Evolutionary conservation across 2,888 invertebrate genomes (phyloP).

Genomic region (Ctena decussata): DNA sequence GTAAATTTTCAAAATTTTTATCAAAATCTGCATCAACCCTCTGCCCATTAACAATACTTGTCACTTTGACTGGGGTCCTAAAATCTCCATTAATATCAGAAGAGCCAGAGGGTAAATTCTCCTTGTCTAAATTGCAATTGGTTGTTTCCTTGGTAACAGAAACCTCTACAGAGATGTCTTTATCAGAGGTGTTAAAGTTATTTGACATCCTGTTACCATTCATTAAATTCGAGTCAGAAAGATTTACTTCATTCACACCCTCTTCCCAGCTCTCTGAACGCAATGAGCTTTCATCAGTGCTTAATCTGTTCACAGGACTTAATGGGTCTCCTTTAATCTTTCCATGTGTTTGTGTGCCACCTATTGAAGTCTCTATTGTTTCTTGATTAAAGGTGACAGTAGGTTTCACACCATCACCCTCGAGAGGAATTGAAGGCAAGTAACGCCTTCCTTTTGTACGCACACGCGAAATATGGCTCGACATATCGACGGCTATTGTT

Average conservation of each 20-base stretch:
- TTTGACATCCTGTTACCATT: background rate
- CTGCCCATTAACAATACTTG: background rate
- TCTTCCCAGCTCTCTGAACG: constrained; percentile 33
- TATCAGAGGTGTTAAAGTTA: background rate
- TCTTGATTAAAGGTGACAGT: constrained; percentile 80
- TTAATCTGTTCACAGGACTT: constrained; percentile 55
- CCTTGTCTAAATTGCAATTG: constrained; percentile 50
- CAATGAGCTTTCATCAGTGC: constrained; percentile 43
- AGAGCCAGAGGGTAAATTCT: constrained; percentile 32
- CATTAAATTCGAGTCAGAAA: background rate
- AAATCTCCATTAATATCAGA: background rate
- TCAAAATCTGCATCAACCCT: background rate
- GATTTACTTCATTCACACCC: background rate
- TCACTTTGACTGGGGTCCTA: background rate
- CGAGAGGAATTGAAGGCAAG: constrained; percentile 67
- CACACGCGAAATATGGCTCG: background rate
- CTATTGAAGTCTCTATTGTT: constrained; percentile 83
- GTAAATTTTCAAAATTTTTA: constrained; percentile 5
- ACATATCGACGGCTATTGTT: background rate
- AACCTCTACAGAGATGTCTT: constrained; percentile 52
- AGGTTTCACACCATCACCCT: constrained; percentile 54
- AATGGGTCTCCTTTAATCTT: constrained; percentile 74
- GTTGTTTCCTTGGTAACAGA: constrained; percentile 19
- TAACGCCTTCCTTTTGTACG: constrained; percentile 68
- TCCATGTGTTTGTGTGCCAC: constrained; percentile 80